Percentiles rank a stretch among this genome's conserved stretches.
phyloP scores from a whole-genome alignment of 2,797 vertebrate species.

The Parotocinclus haroldoi region DNA sequence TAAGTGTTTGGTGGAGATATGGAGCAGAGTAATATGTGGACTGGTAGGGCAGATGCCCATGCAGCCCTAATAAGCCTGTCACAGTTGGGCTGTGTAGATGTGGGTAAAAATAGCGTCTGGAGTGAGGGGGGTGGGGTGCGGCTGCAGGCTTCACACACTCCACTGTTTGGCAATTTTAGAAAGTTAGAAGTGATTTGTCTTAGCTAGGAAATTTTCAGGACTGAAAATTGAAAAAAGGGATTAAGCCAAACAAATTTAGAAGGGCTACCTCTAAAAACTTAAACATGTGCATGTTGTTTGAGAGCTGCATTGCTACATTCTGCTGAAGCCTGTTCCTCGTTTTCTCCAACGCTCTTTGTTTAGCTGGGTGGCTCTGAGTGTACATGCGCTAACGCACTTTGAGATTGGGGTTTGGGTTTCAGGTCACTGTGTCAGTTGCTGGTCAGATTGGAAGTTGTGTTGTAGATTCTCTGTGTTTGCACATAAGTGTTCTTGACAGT shows the following conservation, averaged over 20 bases:
- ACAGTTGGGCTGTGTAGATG: conserved; percentile 34
- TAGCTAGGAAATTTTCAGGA: conserved; percentile 3
- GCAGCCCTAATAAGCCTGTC: conserved; percentile 49
- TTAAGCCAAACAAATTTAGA: conserved; percentile 1
- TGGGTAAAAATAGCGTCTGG: conserved; percentile 37
- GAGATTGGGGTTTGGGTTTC: neutral
- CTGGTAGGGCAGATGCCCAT: conserved; percentile 58
- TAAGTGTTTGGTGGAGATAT: conserved; percentile 15
- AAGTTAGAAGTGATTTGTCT: neutral
- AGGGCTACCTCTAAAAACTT: too few species aligned
- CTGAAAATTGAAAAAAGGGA: too few species aligned
- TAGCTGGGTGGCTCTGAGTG: conserved; percentile 48
- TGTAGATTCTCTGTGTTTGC: neutral
- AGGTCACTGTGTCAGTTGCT: neutral
- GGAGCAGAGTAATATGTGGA: conserved; percentile 50
- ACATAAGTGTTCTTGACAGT: conserved; percentile 10
- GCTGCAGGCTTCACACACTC: conserved; percentile 3
- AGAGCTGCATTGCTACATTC: neutral
- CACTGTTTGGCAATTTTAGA: neutral
- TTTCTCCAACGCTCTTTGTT: conserved; percentile 44
- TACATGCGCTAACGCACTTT: conserved; percentile 25
- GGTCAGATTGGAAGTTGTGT: conserved; percentile 4
- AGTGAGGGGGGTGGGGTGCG: conserved; percentile 20
- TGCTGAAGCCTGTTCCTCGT: conserved; percentile 18
- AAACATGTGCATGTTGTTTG: conserved; percentile 1